A percentile compares a stretch with the other conserved stretches of the same genome.
Evolutionary conservation across 2,888 invertebrate species (phyloP).

Genomic region (Orthosia cruda): DNA sequence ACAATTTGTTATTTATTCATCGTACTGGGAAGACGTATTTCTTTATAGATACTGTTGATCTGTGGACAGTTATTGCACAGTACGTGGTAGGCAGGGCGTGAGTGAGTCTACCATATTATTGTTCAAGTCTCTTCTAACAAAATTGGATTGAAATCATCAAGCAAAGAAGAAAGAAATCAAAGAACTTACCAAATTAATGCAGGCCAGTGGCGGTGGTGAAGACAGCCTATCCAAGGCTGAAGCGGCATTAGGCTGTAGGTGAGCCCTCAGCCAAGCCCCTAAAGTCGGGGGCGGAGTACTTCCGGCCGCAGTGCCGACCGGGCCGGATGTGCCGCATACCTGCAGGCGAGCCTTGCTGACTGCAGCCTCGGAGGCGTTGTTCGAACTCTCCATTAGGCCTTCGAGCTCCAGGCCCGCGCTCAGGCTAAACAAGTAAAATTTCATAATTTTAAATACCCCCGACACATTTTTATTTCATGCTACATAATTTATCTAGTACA

Average conservation of each 20-base stretch:
- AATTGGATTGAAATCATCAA: too few relatives aligned
- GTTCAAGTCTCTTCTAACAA: too few relatives aligned
- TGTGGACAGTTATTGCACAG: too few relatives aligned
- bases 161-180: too few relatives aligned
- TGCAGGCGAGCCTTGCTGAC: conserved; percentile 81
- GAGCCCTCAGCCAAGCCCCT: conserved; percentile 85
- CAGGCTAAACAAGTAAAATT: conserved; percentile 76
- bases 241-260: conserved; percentile 81
- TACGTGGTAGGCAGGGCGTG: too few relatives aligned
- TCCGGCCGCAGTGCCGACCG: conserved; percentile 73
- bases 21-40: too few relatives aligned
- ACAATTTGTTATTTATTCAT: too few relatives aligned
- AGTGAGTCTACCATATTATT: too few relatives aligned
- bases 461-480: too few relatives aligned
- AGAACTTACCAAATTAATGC: conserved; percentile 78
- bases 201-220: conserved; percentile 81
- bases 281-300: conserved; percentile 80
- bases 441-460: too few relatives aligned
- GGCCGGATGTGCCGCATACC: conserved; percentile 81
- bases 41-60: too few relatives aligned
- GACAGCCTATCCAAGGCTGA: conserved; percentile 83
- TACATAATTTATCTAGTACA: too few relatives aligned
- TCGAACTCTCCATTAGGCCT: conserved; percentile 75
- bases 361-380: conserved; percentile 77
- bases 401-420: conserved; percentile 86